phyloP scores from a whole-genome alignment of 35 echinoderm and acorn worm species.

The Ophiothrix spiculata region DNA sequence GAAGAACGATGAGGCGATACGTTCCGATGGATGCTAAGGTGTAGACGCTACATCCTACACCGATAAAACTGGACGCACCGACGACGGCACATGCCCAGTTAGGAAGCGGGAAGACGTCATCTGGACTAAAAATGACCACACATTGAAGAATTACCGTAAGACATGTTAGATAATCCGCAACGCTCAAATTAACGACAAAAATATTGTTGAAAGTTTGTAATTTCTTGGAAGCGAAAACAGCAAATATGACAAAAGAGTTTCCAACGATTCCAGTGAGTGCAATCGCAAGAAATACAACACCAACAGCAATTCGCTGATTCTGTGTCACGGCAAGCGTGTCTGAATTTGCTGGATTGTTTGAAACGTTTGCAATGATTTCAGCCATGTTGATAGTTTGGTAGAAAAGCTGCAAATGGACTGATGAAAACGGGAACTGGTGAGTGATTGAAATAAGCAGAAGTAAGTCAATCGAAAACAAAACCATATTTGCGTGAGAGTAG shows the following conservation, averaged over 20 bases:
- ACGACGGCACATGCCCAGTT: constrained; percentile 57
- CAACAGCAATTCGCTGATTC: constrained; percentile 40
- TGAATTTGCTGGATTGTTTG: no score
- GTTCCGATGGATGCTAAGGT: constrained; percentile 77
- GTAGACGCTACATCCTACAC: constrained; percentile 75
- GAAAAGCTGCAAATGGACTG: no score
- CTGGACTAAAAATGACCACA: constrained; percentile 52
- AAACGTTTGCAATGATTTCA: no score
- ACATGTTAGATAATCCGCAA: constrained; percentile 66
- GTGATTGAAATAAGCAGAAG: no score
- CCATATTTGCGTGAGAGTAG: no score
- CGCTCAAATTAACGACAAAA: constrained; percentile 78
- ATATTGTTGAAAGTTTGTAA: constrained; percentile 87
- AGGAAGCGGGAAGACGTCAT: constrained; percentile 39
- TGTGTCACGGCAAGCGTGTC: background rate
- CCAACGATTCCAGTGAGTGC: constrained; percentile 54
- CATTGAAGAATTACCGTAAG: constrained; percentile 58
- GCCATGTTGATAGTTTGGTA: no score
- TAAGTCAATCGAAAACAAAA: no score
- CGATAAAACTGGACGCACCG: constrained; percentile 47
- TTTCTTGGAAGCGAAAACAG: constrained; percentile 63
- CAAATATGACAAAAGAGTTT: constrained; percentile 72
- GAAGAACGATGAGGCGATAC: constrained; percentile 71
- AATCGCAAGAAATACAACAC: constrained; percentile 52
- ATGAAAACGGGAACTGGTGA: no score